These are phyloP conservation scores for Pangasianodon hypophthalmus DNA, from an alignment of 2,113 vertebrate genomes.

Conservation along the genomic window DNA sequence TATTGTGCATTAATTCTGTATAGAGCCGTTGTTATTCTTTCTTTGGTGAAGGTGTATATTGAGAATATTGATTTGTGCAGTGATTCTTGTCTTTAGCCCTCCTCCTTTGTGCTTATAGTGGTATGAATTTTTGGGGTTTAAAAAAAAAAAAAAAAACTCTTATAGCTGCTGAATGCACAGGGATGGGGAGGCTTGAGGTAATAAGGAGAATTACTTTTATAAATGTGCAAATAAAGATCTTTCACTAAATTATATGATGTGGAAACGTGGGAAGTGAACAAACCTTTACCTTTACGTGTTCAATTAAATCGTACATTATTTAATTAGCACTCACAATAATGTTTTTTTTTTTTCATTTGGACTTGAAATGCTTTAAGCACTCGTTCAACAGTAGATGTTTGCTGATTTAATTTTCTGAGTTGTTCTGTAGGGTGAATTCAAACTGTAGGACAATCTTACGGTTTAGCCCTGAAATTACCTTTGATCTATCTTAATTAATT, in stretches of 20 bases:
- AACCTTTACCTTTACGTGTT: not conserved
- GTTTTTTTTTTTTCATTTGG: not conserved
- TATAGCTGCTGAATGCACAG: slow-evolving; percentile 56
- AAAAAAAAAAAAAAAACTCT: slow-evolving; percentile 57
- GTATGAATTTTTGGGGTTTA: slow-evolving; percentile 54
- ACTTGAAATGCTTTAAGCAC: not conserved
- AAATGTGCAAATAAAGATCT: slow-evolving; percentile 96
- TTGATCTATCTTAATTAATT: slow-evolving; percentile 2
- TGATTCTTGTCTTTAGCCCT: slow-evolving; percentile 72
- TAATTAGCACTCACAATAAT: not conserved
- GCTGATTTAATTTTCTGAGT: not conserved
- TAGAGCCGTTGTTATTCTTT: slow-evolving; percentile 80
- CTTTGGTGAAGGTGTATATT: slow-evolving; percentile 90
- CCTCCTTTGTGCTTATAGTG: slow-evolving; percentile 58
- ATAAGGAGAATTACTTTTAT: slow-evolving; percentile 85
- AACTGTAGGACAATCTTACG: not conserved
- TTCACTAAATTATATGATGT: slow-evolving; percentile 75
- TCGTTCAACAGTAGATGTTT: not conserved
- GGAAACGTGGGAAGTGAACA: not conserved
- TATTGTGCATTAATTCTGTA: slow-evolving; percentile 73
- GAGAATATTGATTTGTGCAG: slow-evolving; percentile 94
- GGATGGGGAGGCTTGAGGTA: slow-evolving; percentile 67
- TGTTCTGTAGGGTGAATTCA: not conserved
- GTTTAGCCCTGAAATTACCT: not conserved
- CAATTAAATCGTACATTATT: slow-evolving; percentile 13